Evolutionary conservation across 2,113 vertebrate species (phyloP).

Genomic region (Riparia riparia): DNA sequence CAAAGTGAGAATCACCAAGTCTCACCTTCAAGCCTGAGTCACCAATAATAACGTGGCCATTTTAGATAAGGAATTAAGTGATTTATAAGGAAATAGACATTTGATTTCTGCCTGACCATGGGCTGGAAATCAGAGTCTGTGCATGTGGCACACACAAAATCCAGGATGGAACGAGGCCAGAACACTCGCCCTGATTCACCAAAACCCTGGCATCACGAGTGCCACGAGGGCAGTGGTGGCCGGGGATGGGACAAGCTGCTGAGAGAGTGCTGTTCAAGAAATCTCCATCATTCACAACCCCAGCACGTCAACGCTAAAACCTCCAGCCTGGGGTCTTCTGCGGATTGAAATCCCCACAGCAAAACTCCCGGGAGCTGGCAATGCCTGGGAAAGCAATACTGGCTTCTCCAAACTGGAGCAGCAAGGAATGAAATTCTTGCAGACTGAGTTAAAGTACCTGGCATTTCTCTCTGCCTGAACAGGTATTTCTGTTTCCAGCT

Average conservation of each 20-base stretch:
- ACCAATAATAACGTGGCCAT: not conserved
- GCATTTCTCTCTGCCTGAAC: not conserved
- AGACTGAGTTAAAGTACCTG: not conserved
- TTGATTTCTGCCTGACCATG: not conserved
- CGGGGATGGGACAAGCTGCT: not conserved
- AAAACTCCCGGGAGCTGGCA: fast-evolving
- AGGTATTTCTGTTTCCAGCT: not conserved
- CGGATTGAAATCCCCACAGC: not conserved
- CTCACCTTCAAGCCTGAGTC: not conserved
- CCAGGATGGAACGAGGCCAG: not conserved
- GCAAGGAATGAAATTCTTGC: not conserved
- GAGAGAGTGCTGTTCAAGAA: not conserved
- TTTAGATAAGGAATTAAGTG: not conserved
- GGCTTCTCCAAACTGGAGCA: not conserved
- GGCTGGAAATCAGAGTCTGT: not conserved
- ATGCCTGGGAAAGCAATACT: fast-evolving
- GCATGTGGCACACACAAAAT: fast-evolving
- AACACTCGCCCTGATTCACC: not conserved
- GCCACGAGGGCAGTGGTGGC: fast-evolving
- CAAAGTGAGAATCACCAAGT: fast-evolving
- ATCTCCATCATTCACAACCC: not conserved
- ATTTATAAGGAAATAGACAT: not conserved
- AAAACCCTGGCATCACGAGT: not conserved
- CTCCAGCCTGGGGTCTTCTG: not conserved
- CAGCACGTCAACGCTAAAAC: not conserved